Evolutionary conservation across 2,797 vertebrate species (phyloP).

Genomic region (Megalops cyprinoides): DNA sequence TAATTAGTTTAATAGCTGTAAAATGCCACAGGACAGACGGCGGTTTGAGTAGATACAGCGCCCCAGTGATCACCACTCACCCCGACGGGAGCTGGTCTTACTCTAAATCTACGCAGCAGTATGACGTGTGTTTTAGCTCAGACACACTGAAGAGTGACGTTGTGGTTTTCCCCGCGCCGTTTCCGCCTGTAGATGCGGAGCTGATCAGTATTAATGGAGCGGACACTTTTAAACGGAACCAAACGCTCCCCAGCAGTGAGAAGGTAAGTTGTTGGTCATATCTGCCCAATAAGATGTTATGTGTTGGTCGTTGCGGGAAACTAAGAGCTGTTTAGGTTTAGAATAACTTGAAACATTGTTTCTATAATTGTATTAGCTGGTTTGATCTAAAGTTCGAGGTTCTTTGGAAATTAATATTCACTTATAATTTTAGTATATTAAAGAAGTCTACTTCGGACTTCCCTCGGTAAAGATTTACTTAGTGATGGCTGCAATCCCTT

Average conservation of each 20-base stretch:
- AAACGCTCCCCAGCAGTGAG: slow-evolving; percentile 20
- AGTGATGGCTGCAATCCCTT: too few relatives aligned
- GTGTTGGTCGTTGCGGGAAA: too few relatives aligned
- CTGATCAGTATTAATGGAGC: slow-evolving; percentile 34
- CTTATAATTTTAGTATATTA: too few relatives aligned
- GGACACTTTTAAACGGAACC: slow-evolving; percentile 29
- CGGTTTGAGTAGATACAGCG: slow-evolving; percentile 28
- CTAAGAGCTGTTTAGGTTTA: too few relatives aligned
- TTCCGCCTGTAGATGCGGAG: slow-evolving; percentile 47
- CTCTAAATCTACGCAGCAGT: slow-evolving; percentile 53
- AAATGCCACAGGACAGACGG: slow-evolving; percentile 30
- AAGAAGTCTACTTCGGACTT: too few relatives aligned
- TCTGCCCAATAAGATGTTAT: too few relatives aligned
- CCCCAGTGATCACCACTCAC: slow-evolving; percentile 31
- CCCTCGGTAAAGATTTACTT: too few relatives aligned
- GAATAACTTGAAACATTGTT: too few relatives aligned
- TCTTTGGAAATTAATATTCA: too few relatives aligned
- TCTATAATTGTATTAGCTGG: too few relatives aligned
- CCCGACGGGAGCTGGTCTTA: slow-evolving; percentile 51
- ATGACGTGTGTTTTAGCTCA: slow-evolving; percentile 54
- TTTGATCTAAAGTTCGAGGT: too few relatives aligned
- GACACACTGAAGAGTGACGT: slow-evolving; percentile 55
- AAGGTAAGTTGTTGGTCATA: slow-evolving; percentile 14
- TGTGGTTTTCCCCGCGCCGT: slow-evolving; percentile 45
- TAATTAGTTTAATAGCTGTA: neutral